A percentile compares a stretch with the other conserved stretches of the same genome.
phyloP scores from a whole-genome alignment of 2,113 vertebrate species.

The Neodon shergylaensis region DNA sequence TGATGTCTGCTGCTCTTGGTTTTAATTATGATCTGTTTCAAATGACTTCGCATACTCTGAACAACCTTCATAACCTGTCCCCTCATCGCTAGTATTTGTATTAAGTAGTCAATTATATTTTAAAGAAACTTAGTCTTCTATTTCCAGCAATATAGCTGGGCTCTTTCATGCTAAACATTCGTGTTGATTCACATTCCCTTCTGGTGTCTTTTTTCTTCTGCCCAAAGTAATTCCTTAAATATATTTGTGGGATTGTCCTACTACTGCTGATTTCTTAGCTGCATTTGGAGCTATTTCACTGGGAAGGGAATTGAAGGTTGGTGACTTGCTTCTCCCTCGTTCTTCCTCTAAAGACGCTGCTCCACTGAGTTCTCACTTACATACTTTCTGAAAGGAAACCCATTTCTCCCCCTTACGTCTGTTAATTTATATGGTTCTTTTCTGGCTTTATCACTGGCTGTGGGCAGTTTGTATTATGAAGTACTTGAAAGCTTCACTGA shows the following conservation, averaged over 20 bases:
- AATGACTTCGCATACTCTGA: background rate
- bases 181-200: background rate
- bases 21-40: background rate
- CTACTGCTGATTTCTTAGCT: background rate
- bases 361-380: background rate
- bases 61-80: background rate
- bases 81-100: background rate
- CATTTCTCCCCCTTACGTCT: accelerated
- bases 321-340: background rate
- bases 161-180: background rate
- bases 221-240: background rate
- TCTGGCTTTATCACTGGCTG: background rate
- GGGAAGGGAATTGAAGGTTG: background rate
- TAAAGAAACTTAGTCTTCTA: background rate
- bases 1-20: background rate
- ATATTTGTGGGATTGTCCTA: background rate
- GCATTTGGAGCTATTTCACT: background rate
- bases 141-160: accelerated
- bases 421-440: background rate
- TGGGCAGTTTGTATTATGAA: background rate
- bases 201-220: background rate
- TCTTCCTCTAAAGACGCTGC: too few relatives aligned
- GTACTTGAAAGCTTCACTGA: background rate
- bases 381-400: background rate
- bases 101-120: background rate